Percentiles rank a stretch among this genome's conserved stretches.
These are phyloP conservation scores for Rhodeus uyekii DNA, from an alignment of 2,797 vertebrate genomes.

Conservation along the genomic window DNA sequence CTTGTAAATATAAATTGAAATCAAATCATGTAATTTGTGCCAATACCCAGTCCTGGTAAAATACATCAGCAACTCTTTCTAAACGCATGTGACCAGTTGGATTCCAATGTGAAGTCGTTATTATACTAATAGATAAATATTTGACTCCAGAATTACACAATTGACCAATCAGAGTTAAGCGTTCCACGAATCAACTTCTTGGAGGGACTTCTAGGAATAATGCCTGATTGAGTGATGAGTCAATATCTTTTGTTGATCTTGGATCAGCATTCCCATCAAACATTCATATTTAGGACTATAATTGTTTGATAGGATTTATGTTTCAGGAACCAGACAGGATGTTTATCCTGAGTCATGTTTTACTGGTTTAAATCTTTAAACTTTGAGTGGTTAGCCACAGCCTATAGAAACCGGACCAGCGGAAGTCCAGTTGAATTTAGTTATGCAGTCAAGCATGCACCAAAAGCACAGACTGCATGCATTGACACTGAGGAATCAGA, in stretches of 20 bases:
- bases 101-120: neutral
- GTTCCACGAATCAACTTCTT: neutral
- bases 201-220: slow-evolving; percentile 6
- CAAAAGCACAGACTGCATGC: neutral
- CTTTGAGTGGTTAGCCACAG: neutral
- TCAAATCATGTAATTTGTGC: neutral
- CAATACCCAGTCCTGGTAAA: neutral
- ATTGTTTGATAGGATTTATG: neutral
- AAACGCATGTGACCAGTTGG: neutral
- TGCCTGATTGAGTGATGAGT: neutral
- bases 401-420: neutral
- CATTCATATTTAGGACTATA: no score
- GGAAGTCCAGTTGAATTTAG: neutral
- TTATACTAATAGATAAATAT: slow-evolving; percentile 18
- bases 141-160: neutral
- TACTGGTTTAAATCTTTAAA: neutral
- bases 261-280: neutral
- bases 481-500: slow-evolving; percentile 4
- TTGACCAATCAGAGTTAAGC: neutral
- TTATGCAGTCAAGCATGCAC: neutral
- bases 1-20: neutral
- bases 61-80: neutral
- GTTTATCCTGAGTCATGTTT: neutral
- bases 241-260: neutral
- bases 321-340: slow-evolving; percentile 14